Evolutionary conservation across 2,113 vertebrate genomes (phyloP).

Genomic region (Chlorodrepanis virens): DNA sequence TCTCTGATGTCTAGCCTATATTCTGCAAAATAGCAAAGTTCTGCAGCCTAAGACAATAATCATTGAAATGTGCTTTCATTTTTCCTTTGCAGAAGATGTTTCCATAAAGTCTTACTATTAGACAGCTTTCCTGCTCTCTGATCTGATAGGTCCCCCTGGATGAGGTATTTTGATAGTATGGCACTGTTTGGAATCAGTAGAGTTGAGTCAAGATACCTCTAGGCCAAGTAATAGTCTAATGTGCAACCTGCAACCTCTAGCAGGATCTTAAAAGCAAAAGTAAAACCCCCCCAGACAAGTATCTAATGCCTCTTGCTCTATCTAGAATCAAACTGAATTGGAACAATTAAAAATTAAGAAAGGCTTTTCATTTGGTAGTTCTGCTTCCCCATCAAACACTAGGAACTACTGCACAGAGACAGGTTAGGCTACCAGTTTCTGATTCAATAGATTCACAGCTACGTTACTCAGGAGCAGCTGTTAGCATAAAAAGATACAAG

Average conservation of each 20-base stretch:
- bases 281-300: neutral
- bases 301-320: neutral
- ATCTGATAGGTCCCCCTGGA: fast-evolving
- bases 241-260: neutral
- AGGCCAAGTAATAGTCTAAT: neutral
- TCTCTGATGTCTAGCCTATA: neutral
- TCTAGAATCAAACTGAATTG: neutral
- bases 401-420: neutral
- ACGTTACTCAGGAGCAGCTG: neutral
- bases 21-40: neutral
- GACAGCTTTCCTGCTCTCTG: neutral
- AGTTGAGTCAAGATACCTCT: neutral
- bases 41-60: neutral
- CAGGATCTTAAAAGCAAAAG: neutral
- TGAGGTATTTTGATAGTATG: neutral
- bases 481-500: neutral
- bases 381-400: neutral
- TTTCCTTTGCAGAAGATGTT: neutral
- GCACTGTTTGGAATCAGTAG: neutral
- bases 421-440: neutral
- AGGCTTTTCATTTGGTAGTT: neutral
- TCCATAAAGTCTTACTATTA: neutral
- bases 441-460: neutral
- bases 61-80: neutral
- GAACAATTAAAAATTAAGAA: neutral